phyloP scores from a whole-genome alignment of 2,113 vertebrate genomes.

The Columba livia region DNA sequence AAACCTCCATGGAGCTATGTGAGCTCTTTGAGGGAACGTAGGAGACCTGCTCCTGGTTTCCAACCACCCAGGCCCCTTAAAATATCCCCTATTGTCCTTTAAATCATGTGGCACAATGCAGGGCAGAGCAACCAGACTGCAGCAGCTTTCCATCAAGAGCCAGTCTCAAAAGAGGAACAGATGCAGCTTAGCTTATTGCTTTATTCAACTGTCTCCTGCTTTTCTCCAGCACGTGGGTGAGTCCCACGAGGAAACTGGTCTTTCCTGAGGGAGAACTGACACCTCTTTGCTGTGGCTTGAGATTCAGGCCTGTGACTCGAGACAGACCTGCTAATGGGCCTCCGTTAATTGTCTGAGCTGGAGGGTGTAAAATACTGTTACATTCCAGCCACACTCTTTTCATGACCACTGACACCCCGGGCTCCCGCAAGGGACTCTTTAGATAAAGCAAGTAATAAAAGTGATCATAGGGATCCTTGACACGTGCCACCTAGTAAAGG shows the following conservation, averaged over 20 bases:
- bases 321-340: not conserved
- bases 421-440: slow-evolving; percentile 47
- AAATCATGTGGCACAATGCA: not conserved
- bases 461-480: slow-evolving; percentile 47
- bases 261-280: not conserved
- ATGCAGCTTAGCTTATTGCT: not conserved
- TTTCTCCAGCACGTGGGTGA: not conserved
- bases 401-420: not conserved
- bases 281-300: not conserved
- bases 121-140: not conserved
- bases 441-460: slow-evolving; percentile 56
- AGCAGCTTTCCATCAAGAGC: not conserved
- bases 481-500: slow-evolving; percentile 23
- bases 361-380: not conserved
- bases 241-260: not conserved
- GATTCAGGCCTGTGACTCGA: not conserved
- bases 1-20: not conserved
- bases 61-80: not conserved
- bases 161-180: not conserved
- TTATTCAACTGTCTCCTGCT: not conserved
- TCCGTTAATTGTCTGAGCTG: slow-evolving; percentile 15
- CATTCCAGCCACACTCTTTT: slow-evolving; percentile 9
- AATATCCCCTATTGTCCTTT: not conserved
- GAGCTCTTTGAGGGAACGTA: not conserved
- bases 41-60: not conserved